Evolutionary conservation across 2,888 invertebrate species (phyloP).

Genomic region (Torymus aiolomorphi): DNA sequence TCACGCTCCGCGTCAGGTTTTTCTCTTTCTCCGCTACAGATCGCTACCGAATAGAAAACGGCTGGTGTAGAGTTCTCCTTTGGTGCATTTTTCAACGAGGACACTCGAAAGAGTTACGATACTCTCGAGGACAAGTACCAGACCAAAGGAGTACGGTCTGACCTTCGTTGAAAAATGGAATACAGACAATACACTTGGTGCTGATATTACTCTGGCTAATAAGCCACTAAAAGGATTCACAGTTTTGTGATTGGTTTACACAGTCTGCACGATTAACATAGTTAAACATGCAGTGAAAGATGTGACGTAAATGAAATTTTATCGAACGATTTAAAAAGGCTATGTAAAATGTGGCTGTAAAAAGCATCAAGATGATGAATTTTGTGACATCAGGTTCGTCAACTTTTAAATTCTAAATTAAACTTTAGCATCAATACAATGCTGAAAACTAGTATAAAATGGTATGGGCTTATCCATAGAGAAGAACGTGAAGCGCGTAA

Average conservation of each 20-base stretch:
- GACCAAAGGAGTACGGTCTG: conserved; percentile 90
- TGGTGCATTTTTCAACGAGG: conserved; percentile 93
- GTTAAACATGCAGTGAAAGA: conserved; percentile 53
- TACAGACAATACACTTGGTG: conserved; percentile 95
- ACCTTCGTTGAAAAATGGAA: conserved; percentile 99
- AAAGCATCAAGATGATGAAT: conserved; percentile 51
- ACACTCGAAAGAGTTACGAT: conserved; percentile 92
- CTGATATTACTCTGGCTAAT: conserved; percentile 94
- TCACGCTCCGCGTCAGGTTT: too few species aligned
- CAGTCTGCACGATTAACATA: conserved; percentile 52
- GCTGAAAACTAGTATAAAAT: conserved; percentile 54
- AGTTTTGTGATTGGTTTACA: conserved; percentile 53
- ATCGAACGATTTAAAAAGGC: conserved; percentile 38
- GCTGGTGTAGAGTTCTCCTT: conserved; percentile 96
- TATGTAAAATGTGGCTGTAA: conserved; percentile 53
- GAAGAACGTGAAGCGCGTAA: too few species aligned
- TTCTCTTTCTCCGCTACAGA: too few species aligned
- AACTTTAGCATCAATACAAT: conserved; percentile 51
- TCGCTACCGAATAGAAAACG: too few species aligned
- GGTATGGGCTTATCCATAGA: conserved; percentile 58
- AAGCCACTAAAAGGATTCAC: conserved; percentile 92
- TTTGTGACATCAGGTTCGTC: conserved; percentile 48
- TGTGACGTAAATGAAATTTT: conserved; percentile 47
- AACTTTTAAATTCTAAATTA: too few species aligned
- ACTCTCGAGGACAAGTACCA: conserved; percentile 96